A percentile compares a stretch with the other conserved stretches of the same genome.
Conservation (phyloP, 2,888 invertebrate species). For the Phasia obesa region DNA sequence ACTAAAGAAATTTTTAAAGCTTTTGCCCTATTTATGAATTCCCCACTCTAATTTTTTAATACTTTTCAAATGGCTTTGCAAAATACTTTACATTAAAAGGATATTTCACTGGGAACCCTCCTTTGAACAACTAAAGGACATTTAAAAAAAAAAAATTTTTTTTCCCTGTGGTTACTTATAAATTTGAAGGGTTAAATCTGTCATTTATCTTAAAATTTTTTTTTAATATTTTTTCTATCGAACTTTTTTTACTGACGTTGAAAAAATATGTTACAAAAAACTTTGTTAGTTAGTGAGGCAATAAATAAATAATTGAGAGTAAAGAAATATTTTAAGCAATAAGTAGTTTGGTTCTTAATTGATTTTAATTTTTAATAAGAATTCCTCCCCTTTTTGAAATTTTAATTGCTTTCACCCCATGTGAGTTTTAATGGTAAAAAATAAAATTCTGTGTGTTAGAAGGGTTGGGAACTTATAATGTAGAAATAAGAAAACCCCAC, state of each 20-base stretch:
- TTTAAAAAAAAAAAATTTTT: too few relatives aligned
- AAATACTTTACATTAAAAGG: too few relatives aligned
- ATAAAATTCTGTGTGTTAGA: not conserved
- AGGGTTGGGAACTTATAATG: not conserved
- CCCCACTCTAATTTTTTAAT: too few relatives aligned
- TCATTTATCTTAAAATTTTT: not conserved
- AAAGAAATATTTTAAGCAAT: not conserved
- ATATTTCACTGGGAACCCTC: too few relatives aligned
- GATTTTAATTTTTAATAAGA: conserved; percentile 47
- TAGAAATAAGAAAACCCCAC: not conserved
- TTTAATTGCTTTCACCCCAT: conserved; percentile 6
- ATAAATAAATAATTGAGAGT: conserved; percentile 59
- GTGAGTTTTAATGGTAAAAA: not conserved
- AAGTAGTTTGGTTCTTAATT: conserved; percentile 46
- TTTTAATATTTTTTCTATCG: not conserved
- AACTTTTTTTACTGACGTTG: conserved; percentile 21
- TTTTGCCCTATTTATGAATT: too few relatives aligned
- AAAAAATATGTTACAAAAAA: not conserved
- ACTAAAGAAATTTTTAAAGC: too few relatives aligned
- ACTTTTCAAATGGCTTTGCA: too few relatives aligned
- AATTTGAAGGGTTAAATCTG: too few relatives aligned
- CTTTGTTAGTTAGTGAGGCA: conserved; percentile 9
- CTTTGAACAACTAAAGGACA: too few relatives aligned
- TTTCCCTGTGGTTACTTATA: too few relatives aligned
- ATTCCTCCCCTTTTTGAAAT: not conserved